Evolutionary conservation across 2,113 vertebrate genomes (phyloP), one percentile per base, ranked within the genome.

Genomic region (Fregetta grallaria): DNA sequence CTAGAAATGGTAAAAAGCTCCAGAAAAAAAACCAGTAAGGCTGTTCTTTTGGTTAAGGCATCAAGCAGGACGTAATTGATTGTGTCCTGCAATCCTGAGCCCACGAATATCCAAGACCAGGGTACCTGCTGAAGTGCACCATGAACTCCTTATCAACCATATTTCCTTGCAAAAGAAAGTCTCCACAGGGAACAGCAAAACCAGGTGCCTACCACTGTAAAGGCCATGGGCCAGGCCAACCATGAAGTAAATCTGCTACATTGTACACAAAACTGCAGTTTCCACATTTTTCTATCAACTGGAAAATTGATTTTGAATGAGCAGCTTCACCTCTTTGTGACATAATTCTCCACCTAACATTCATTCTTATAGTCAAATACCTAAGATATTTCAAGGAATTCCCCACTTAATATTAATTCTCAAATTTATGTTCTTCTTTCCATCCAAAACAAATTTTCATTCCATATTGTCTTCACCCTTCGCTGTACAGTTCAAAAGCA

Each of bases 241-340:
- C 15, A 8, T 1, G 3, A 1, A 32, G 44, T 13, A 47, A n/a
- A 36, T 4, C 21, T n/a, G 17, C 17, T 59, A 15, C 56, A 6
- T 20, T 1, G 0, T 29, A 50, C 42, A 63, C 32, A 59, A 34
- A 72, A 3, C 19, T 63, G 52, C 4, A 15, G 1, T 19, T 38
- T 30, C n/a, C 20, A 30, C 6, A 26, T 29, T 59, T 77, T 50
- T 20, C 19, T 40, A 21, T n/a, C 14, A 45, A 18, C 26, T 27
- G 32, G 5, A 12, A 56, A 71, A 67, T 2, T 16, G 2, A 23
- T 34, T n/a, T 29, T 44, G 15, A 63, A 25, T 30, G 27, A 73
- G 21, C 5, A 86, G 6, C 16, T 85, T 36, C 20, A 66, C 2
- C 8, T 62, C 15, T 65, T 36, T 27, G 30, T 13, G 27, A 40